Evolutionary conservation across 2,113 vertebrate genomes (phyloP).

Genomic region (Anguilla rostrata): DNA sequence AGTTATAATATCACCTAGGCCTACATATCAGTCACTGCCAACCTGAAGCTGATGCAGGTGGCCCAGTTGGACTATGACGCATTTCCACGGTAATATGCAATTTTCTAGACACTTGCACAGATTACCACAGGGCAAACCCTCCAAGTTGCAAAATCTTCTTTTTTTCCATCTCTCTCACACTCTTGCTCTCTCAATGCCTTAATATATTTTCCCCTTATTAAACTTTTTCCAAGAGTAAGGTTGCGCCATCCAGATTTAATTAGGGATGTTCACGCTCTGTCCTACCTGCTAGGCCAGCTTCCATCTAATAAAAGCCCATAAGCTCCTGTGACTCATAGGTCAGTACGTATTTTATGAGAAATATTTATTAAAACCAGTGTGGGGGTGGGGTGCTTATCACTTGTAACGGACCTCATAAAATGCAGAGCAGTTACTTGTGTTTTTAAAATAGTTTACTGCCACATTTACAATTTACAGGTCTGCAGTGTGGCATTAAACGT

Average conservation of each 20-base stretch:
- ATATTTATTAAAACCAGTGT: slow-evolving; percentile 9
- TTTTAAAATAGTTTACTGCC: slow-evolving; percentile 23
- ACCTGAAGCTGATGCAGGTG: neutral
- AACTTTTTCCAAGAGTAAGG: neutral
- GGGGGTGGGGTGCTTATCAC: slow-evolving; percentile 6
- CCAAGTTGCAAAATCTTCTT: slow-evolving; percentile 3
- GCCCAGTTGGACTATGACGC: neutral
- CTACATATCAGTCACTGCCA: neutral
- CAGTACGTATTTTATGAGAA: neutral
- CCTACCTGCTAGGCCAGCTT: slow-evolving; percentile 2
- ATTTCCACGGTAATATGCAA: neutral
- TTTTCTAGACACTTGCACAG: neutral
- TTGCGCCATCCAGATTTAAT: slow-evolving; percentile 22
- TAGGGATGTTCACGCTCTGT: neutral
- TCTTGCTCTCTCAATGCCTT: slow-evolving; percentile 1
- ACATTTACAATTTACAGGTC: slow-evolving; percentile 16
- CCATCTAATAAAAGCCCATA: slow-evolving; percentile 9
- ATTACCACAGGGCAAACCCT: neutral
- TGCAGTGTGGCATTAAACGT: neutral
- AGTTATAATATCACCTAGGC: neutral
- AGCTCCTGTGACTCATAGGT: neutral
- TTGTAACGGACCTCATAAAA: slow-evolving; percentile 23
- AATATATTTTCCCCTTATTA: neutral
- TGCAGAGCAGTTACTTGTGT: neutral
- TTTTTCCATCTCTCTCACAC: neutral